Evolutionary conservation across 1,140 invertebrate genomes (phyloP), one percentile per base, ranked within the genome.

Genomic region (Sitophilus oryzae): DNA sequence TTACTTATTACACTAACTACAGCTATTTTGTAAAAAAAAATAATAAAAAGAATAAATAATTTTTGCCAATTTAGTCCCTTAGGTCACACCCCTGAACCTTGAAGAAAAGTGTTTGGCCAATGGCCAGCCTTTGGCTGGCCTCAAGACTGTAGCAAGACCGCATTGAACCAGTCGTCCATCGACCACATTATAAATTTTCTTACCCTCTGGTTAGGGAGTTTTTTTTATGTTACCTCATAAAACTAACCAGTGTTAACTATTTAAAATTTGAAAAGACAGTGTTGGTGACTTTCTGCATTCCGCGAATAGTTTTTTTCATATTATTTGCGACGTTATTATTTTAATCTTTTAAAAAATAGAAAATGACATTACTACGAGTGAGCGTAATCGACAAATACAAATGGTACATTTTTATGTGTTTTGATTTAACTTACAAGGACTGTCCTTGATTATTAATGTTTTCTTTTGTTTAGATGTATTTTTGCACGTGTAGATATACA

Each of bases 371-470:
- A 8, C 60, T 63, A 22, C 50, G 55, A 22, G 53, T 63, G 46
- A 63, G 52, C 44, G 61, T 63, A 20, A 54, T 63, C 49, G 59
- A 60, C 56, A 51, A 52, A 53, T 52, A 61, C 48, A 63, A 63
- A 63, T 63, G 61, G 61, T 63, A 63, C 49, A 42, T 44, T 43
- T 44, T 52, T 44, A 14, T 35, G 30, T 30, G 15, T 35, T 52
- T 43, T 40, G n/a, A 22, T 19, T 46, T 36, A 10, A n/a, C n/a
- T 41, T 50, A 35, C 36, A 50, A 19, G 37, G 16, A n/a, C 14
- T 37, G 1, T 23, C 14, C 25, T 19, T 36, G 37, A 15, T 22
- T 41, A 48, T 35, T 41, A 23, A 21, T 5, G n/a, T 21, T 14
- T 41, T 10, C 16, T 11, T 41, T 11, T 44, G 14, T 44, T 21